Evolutionary conservation across 92 coral and sea anemone genomes (phyloP), one percentile per base, ranked within the genome.

Genomic region (Actinernus sp.): DNA sequence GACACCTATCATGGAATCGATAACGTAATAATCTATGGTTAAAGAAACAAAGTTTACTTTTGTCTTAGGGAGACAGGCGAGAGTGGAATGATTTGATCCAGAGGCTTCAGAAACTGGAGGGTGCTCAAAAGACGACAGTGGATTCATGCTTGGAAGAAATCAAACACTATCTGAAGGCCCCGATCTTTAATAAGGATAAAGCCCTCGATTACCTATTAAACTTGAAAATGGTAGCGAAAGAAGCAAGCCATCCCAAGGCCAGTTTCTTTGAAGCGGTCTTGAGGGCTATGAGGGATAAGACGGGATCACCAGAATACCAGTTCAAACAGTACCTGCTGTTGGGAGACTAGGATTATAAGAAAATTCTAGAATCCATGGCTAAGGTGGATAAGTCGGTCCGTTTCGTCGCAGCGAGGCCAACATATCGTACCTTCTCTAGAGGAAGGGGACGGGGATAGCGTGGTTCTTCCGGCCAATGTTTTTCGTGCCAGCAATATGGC

Each of bases 371-470:
- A 46, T 38, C 32, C 26, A 49, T 65, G 38, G 33, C 73, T n/a
- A 49, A 49, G 59, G 73, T 54, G 55, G 59, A 65, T 7, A 65
- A 49, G 52, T 47, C 73, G 6, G 28, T 41, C 30, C 50, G 52
- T 31, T 26, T 10, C 31, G 22, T 60, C 21, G 18, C 45, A 60
- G 20, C 21, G 32, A 63, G 23, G 10, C 59, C 27, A 26, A 49
- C 40, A 47, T 27, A 49, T 28, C 16, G 46, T 49, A 33, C 40
- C 29, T 17, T 45, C n/a, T 47, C 29, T 13, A 47, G 73, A 27
- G 47, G 17, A 38, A 31, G 14, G 17, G 38, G 68, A 13, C 18
- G 27, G 21, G 68, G 28, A 2, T 8, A 31, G 23, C 52, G 68
- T n/a, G n/a, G n/a, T n/a, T n/a, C n/a, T n/a, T n/a, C n/a, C n/a